These are phyloP conservation scores for Cettia cetti DNA, from an alignment of 2,113 vertebrate genomes.

Conservation along the genomic window DNA sequence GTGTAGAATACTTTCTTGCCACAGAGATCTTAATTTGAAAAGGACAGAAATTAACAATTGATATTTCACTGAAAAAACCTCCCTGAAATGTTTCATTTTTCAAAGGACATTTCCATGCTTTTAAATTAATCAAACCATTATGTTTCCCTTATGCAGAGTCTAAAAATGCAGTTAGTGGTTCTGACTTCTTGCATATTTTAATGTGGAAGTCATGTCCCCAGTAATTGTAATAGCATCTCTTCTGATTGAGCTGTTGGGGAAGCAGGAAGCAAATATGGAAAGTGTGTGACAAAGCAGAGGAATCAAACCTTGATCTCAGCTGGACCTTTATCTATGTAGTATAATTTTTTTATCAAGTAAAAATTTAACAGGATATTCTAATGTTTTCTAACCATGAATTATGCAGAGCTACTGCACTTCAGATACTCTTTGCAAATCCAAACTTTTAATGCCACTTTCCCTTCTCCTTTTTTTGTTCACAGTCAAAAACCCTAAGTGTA, in stretches of 20 bases:
- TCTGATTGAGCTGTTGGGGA: neutral
- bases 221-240: neutral
- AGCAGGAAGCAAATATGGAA: neutral
- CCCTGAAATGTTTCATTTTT: neutral
- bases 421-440: slow-evolving; percentile 8
- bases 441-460: neutral
- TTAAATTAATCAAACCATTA: neutral
- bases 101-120: neutral
- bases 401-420: neutral
- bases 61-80: neutral
- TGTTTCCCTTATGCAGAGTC: neutral
- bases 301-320: neutral
- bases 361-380: neutral
- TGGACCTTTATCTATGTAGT: neutral
- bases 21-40: neutral
- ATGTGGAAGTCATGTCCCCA: neutral
- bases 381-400: neutral
- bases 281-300: neutral
- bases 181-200: neutral
- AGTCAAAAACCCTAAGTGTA: slow-evolving; percentile 91
- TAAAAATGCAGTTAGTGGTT: neutral
- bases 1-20: neutral
- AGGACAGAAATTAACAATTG: neutral
- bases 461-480: slow-evolving; percentile 38
- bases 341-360: slow-evolving; percentile 1